Evolutionary conservation across 2,888 invertebrate genomes (phyloP).

Genomic region (Anticlea derivata): DNA sequence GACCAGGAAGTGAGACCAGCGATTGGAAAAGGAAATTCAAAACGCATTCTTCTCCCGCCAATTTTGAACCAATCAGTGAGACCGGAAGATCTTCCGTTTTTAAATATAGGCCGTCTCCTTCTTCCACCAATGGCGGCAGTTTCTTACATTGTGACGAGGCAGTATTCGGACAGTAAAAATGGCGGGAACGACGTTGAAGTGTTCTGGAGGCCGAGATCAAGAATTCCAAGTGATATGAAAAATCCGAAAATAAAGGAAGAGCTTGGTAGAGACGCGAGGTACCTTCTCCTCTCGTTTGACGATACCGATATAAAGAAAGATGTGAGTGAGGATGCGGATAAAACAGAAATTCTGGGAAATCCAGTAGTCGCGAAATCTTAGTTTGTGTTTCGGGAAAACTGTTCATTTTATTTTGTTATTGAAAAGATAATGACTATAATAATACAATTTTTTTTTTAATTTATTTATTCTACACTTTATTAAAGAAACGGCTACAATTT

Average conservation of each 20-base stretch:
- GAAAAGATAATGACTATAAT: background rate
- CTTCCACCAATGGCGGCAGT: constrained; percentile 32
- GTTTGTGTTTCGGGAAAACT: background rate
- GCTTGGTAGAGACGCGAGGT: constrained; percentile 15
- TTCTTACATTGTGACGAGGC: constrained; percentile 20
- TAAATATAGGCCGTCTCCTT: constrained; percentile 27
- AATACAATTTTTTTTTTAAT: too few relatives aligned
- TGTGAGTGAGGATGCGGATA: background rate
- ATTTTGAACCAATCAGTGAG: constrained; percentile 22
- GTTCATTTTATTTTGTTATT: background rate
- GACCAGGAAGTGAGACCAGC: background rate
- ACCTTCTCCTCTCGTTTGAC: constrained; percentile 13
- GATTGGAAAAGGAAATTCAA: constrained; percentile 1
- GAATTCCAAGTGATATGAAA: constrained; percentile 2
- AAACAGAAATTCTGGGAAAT: background rate
- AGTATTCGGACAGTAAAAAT: constrained; percentile 8
- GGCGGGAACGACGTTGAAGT: background rate
- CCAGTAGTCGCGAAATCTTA: constrained; percentile 5
- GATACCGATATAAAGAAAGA: background rate
- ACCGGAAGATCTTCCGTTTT: constrained; percentile 9
- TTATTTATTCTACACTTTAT: too few relatives aligned
- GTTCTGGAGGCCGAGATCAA: constrained; percentile 15
- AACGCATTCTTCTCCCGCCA: background rate
- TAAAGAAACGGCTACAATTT: too few relatives aligned
- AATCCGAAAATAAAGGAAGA: background rate